Evolutionary conservation across 2,888 invertebrate species (phyloP), one percentile per base, ranked within the genome.

Genomic region (Lordiphosa andalusiaca): DNA sequence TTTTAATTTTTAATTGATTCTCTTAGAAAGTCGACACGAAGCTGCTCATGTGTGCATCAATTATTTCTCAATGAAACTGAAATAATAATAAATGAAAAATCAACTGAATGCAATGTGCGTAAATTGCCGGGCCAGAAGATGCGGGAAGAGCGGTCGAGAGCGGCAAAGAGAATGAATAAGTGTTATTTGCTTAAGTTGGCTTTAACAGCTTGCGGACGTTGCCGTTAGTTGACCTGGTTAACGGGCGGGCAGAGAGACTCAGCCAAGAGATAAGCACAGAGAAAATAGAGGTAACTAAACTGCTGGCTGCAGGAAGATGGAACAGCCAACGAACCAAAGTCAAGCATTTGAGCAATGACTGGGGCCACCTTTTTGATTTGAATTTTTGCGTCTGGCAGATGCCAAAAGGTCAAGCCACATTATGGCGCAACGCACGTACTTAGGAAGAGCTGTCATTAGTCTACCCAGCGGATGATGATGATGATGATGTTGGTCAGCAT

Each of bases 191-290:
- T 83, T 76, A 80, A 76, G 69, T 83, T 73, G 71, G 81, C 71
- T 81, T 83, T 85, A 80, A 84, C 85, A 83, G 85, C 71, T 83
- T 76, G 77, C 71, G 73, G 81, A 67, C 56, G 73, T 72, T 64
- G 77, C 81, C 85, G 81, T 81, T 81, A 81, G 84, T 81, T 81
- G 81, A 84, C 85, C 81, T 81, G 78, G 74, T 81, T 64, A 59
- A 44, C 62, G 35, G 44, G 19, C 16, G n/a, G n/a, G n/a, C n/a
- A n/a, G n/a, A 37, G 12, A 25, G 48, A 37, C 48, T 25, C 13
- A 19, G 13, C 37, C 33, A 12, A 12, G 12, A 38, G 33, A 39
- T 16, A 33, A 19, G 12, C 19, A 30, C 21, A 30, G 33, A 40
- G 46, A 38, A 44, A 38, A 44, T 44, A 44, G 44, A 44, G 44